Conservation (phyloP, 2,888 invertebrate species). For the Zygothrica quintamaculata region DNA sequence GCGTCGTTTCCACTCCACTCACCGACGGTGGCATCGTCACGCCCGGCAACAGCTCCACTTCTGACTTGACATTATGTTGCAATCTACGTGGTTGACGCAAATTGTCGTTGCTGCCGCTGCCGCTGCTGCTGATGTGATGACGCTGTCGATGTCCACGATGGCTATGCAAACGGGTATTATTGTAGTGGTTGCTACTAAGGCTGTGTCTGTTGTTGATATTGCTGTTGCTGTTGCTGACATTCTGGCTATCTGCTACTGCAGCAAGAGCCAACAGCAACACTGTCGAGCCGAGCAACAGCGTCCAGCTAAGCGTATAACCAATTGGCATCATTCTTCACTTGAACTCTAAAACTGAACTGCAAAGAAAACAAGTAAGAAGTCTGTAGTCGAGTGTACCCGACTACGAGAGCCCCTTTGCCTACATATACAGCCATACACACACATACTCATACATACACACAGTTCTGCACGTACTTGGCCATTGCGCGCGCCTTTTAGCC, state of each 20-base stretch:
- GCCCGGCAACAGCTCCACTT: slow-evolving; percentile 73
- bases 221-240: slow-evolving; percentile 27
- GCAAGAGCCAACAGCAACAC: slow-evolving; percentile 40
- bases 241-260: slow-evolving; percentile 52
- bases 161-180: slow-evolving; percentile 32
- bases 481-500: too few relatives aligned
- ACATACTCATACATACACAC: too few relatives aligned
- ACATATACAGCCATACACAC: too few relatives aligned
- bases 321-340: slow-evolving; percentile 31
- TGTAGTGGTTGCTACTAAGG: neutral
- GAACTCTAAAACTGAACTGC: too few relatives aligned
- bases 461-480: too few relatives aligned
- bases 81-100: slow-evolving; percentile 29
- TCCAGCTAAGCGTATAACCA: slow-evolving; percentile 13
- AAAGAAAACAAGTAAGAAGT: too few relatives aligned
- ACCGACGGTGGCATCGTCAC: slow-evolving; percentile 38
- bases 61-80: slow-evolving; percentile 53
- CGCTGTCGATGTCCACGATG: slow-evolving; percentile 65
- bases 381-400: too few relatives aligned
- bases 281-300: slow-evolving; percentile 47
- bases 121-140: slow-evolving; percentile 31
- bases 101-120: neutral
- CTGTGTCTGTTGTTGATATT: slow-evolving; percentile 10
- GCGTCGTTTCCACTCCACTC: slow-evolving; percentile 49
- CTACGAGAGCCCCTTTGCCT: too few relatives aligned